phyloP scores from a whole-genome alignment of 2,888 invertebrate genomes.

The Metallyticus violacea region DNA sequence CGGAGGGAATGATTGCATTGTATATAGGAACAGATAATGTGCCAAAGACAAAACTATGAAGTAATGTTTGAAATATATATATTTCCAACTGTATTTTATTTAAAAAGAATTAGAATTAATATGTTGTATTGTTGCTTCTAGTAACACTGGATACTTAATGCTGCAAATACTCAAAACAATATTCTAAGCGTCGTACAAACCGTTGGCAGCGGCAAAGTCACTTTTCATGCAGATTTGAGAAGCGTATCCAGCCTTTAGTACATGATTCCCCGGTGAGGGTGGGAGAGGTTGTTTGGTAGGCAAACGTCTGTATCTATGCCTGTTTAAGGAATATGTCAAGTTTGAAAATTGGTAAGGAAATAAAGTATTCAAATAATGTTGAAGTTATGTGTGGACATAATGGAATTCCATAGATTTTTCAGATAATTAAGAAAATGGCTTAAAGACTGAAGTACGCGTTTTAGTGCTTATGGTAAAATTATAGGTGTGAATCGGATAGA shows the following conservation, averaged over 20 bases:
- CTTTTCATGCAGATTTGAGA: slow-evolving; percentile 3
- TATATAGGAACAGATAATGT: too few species aligned
- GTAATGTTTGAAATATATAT: too few species aligned
- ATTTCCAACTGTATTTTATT: too few species aligned
- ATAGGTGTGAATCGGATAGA: not conserved
- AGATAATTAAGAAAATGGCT: not conserved
- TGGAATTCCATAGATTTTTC: not conserved
- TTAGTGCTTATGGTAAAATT: not conserved
- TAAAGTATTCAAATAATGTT: not conserved
- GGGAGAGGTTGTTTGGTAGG: slow-evolving; percentile 27
- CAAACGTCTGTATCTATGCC: slow-evolving; percentile 32
- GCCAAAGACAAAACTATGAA: too few species aligned
- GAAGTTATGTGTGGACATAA: not conserved
- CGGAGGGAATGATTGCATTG: too few species aligned
- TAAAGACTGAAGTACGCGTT: not conserved
- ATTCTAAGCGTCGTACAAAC: not conserved
- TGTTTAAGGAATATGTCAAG: slow-evolving; percentile 55
- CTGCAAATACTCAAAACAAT: too few species aligned
- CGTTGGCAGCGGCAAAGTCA: not conserved
- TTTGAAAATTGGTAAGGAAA: slow-evolving; percentile 58
- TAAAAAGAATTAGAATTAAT: too few species aligned
- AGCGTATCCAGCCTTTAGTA: not conserved
- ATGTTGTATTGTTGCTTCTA: too few species aligned
- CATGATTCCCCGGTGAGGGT: slow-evolving; percentile 27
- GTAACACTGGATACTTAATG: too few species aligned